Percentiles rank a stretch among this genome's conserved stretches.
These are phyloP conservation scores for Cryptocheilus praepositus DNA, from an alignment of 2,888 invertebrate species.

Conservation along the genomic window DNA sequence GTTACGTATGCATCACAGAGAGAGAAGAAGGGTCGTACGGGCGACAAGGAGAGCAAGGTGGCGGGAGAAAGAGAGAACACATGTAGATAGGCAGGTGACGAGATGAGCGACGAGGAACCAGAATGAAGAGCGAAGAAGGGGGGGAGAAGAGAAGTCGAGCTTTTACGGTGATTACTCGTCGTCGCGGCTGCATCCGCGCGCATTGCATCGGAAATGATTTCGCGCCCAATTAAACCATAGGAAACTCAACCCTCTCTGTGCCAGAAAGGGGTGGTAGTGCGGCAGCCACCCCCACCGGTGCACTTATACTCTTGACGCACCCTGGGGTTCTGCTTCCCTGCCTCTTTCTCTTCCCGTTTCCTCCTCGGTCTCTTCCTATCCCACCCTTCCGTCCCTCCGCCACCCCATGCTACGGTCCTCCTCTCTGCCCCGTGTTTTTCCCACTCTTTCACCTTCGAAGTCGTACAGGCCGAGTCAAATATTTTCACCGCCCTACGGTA, in stretches of 20 bases:
- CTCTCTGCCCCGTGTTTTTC: not conserved
- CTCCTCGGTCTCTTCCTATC: constrained; percentile 14
- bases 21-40: constrained; percentile 12
- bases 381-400: not conserved
- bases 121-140: constrained; percentile 7
- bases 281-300: constrained; percentile 48
- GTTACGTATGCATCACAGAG: constrained; percentile 17
- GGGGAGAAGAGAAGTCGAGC: constrained; percentile 58
- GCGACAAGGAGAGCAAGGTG: not conserved
- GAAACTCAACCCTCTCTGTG: constrained; percentile 65
- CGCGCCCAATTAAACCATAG: constrained; percentile 74
- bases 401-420: not conserved
- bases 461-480: constrained; percentile 51
- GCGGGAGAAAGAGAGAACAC: not conserved
- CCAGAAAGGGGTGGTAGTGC: constrained; percentile 39
- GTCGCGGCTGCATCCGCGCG: constrained; percentile 67
- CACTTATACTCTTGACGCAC: constrained; percentile 67
- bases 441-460: constrained; percentile 11
- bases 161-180: constrained; percentile 73
- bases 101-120: too few relatives aligned
- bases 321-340: constrained; percentile 46
- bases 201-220: constrained; percentile 74
- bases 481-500: constrained; percentile 47
- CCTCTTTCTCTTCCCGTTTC: constrained; percentile 26
- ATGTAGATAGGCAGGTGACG: too few relatives aligned